Base-by-base conservation (phyloP, 2,888 invertebrate species). In the Podotricha telesiphe region DNA sequence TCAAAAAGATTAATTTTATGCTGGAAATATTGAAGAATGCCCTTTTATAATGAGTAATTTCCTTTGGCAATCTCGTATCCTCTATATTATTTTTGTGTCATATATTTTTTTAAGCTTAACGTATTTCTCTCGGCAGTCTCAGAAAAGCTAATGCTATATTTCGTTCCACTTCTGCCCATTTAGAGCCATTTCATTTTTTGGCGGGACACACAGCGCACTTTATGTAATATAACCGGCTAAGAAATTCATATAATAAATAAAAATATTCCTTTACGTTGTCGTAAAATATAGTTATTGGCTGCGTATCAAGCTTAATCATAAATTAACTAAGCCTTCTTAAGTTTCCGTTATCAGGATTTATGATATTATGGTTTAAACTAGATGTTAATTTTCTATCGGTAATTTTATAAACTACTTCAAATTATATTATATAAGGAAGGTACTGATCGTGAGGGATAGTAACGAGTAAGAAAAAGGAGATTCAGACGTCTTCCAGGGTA, bases 141-240 rank as follows among this genome's bases (percentile, higher is more conserved):
- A 34, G 34, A 53, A 53, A 53, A 53, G 53, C 34, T 53, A 53
- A 53, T 53, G 17, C 17, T 55, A 34, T 55, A 55, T 55, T 37
- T 37, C n/a, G n/a, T 55, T 37, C 34, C 28, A 34, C 17, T 4
- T 17, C 5, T 11, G 11, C 34, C 34, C 34, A 55, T 55, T 55
- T 11, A 53, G 28, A 53, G 8, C 10, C 11, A 5, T 48, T 48
- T 48, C 20, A 7, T 19, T n/a, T n/a, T 53, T n/a, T 20, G 22
- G 20, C 15, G n/a, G 2, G 7, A 22, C 37, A 1, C 3, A 37
- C 13, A 4, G 7, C 2, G 42, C 2, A 13, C 13, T 42, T 42
- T 42, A 42, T 42, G 42, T 37, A 10, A 37, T 10, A 37, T 37
- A 37, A 8, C 8, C 37, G 8, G 10, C 13, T 13, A 13, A 42